Percentiles rank a stretch among this genome's conserved stretches.
Conservation (phyloP, 2,888 invertebrate species). For the Aricia artaxerxes region DNA sequence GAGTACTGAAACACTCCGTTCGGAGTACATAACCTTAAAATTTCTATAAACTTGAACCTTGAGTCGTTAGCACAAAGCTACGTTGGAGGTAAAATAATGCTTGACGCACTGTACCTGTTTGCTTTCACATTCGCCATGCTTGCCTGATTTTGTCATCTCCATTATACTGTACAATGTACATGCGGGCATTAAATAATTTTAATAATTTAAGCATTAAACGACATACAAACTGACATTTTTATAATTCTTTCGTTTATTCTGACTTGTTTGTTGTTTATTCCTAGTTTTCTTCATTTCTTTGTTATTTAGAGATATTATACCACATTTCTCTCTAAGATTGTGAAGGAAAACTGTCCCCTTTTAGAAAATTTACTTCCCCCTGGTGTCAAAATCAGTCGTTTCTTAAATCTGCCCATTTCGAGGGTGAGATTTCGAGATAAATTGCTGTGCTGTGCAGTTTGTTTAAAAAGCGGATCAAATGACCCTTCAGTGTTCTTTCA, state of each 20-base stretch:
- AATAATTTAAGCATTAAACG: neutral
- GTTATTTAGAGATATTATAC: neutral
- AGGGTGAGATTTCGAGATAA: constrained; percentile 14
- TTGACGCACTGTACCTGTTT: constrained; percentile 33
- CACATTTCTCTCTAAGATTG: neutral
- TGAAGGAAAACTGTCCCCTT: neutral
- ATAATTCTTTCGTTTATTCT: neutral
- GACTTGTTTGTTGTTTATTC: neutral
- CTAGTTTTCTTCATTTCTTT: neutral
- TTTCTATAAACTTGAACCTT: neutral
- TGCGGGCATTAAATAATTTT: constrained; percentile 31
- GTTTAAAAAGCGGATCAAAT: constrained; percentile 14
- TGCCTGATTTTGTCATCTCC: constrained; percentile 43
- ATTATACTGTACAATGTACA: constrained; percentile 38
- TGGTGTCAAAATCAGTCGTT: constrained; percentile 20
- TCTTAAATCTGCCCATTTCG: constrained; percentile 21
- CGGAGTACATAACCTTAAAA: neutral
- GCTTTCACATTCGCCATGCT: constrained; percentile 36
- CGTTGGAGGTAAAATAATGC: neutral
- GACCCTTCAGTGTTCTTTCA: constrained; percentile 11
- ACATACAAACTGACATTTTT: neutral
- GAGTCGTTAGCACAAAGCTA: neutral
- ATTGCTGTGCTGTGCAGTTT: constrained; percentile 17
- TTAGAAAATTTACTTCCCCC: neutral
- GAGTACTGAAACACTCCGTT: constrained; percentile 36